These are phyloP conservation scores for Dipodomys ordii DNA, from an alignment of 2,113 vertebrate species.

Conservation along the genomic window DNA sequence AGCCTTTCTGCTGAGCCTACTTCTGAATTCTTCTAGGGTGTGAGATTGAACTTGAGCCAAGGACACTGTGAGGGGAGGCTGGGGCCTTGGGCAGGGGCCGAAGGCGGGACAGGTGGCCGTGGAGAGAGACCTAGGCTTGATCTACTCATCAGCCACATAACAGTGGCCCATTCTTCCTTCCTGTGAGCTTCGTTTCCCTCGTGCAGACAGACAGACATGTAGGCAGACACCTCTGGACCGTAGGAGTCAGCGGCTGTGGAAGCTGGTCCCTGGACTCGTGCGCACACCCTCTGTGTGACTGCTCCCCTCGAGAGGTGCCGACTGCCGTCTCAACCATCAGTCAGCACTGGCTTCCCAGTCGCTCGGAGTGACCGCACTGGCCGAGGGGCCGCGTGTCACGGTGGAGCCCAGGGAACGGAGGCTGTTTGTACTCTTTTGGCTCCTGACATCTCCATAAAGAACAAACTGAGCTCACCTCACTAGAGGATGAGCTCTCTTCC, in stretches of 20 bases:
- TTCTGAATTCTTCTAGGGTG: too few relatives aligned
- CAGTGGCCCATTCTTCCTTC: neutral
- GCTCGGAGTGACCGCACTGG: too few relatives aligned
- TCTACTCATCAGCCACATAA: neutral
- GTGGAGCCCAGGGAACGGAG: neutral
- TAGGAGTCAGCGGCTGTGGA: accelerated
- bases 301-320: neutral
- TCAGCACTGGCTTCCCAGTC: neutral
- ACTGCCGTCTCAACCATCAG: neutral
- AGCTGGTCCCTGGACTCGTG: neutral
- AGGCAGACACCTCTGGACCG: too few relatives aligned
- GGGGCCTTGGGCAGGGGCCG: neutral
- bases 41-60: neutral
- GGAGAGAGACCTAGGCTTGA: neutral
- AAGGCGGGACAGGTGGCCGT: neutral
- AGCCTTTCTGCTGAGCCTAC: too few relatives aligned
- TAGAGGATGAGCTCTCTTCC: too few relatives aligned
- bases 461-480: neutral
- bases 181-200: neutral
- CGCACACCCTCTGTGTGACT: neutral
- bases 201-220: too few relatives aligned
- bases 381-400: too few relatives aligned
- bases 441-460: too few relatives aligned
- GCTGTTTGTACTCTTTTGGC: neutral
- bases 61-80: neutral